These are phyloP conservation scores for Myotis davidii DNA, from an alignment of 2,113 vertebrate genomes.

Conservation along the genomic window DNA sequence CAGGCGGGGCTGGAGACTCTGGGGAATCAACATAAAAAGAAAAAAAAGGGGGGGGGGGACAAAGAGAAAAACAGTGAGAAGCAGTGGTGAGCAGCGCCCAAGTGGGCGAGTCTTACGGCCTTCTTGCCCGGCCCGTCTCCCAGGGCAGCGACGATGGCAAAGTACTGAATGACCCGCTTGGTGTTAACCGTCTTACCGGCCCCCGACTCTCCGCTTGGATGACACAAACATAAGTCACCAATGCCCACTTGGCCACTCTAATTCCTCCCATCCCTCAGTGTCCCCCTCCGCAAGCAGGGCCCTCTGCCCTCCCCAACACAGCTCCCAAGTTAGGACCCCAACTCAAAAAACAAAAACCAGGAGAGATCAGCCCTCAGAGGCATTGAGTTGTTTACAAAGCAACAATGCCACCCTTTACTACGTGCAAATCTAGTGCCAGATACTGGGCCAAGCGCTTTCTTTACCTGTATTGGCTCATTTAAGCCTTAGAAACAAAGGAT, in stretches of 20 bases:
- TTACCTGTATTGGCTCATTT: neutral
- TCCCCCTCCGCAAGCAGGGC: neutral
- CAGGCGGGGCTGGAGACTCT: slow-evolving; percentile 71
- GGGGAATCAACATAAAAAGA: slow-evolving; percentile 66
- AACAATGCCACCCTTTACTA: neutral
- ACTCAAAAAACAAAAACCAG: neutral
- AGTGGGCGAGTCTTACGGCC: slow-evolving; percentile 85
- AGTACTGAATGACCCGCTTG: slow-evolving; percentile 99
- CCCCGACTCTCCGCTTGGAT: slow-evolving; percentile 97
- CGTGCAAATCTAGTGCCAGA: neutral
- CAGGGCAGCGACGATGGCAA: slow-evolving; percentile 97
- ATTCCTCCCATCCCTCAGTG: neutral
- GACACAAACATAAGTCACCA: slow-evolving; percentile 85
- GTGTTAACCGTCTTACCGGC: slow-evolving; percentile 99
- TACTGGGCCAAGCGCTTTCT: neutral
- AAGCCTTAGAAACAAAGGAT: neutral
- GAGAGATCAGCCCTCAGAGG: neutral
- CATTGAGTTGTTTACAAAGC: neutral
- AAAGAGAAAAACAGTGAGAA: slow-evolving; percentile 49
- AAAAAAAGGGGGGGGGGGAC: neutral
- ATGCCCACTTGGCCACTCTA: slow-evolving; percentile 11
- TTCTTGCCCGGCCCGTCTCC: slow-evolving; percentile 93
- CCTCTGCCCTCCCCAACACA: neutral
- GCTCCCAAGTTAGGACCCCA: neutral
- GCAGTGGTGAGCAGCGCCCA: slow-evolving; percentile 57